Evolutionary conservation across 2,797 vertebrate species (phyloP).

Genomic region (Schizopygopsis malacanthus): DNA sequence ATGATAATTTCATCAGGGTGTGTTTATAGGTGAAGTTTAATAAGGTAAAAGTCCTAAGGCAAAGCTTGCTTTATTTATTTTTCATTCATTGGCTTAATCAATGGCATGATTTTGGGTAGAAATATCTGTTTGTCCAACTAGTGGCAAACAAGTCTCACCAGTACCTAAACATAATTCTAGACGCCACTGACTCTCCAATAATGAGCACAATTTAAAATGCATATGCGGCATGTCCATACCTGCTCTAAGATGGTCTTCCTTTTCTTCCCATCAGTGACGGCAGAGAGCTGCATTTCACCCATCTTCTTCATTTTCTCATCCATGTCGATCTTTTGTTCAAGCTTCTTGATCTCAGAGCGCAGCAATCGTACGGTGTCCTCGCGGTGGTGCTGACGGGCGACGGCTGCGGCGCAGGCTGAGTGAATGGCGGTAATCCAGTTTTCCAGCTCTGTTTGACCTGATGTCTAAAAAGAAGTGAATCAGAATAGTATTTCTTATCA

Average conservation of each 20-base stretch:
- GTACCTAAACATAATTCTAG: neutral
- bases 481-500: neutral
- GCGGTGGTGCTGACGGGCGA: conserved; percentile 92
- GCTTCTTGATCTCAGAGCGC: conserved; percentile 89
- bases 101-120: neutral
- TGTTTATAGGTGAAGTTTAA: neutral
- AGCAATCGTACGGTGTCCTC: conserved; percentile 93
- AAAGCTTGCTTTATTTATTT: neutral
- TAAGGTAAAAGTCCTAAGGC: neutral
- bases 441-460: conserved; percentile 95
- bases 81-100: neutral
- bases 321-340: conserved; percentile 99
- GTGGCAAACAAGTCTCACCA: neutral
- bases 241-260: conserved; percentile 97
- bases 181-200: neutral
- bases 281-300: conserved; percentile 97
- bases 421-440: conserved; percentile 99
- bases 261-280: conserved; percentile 92
- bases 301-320: conserved; percentile 99
- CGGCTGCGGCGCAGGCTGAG: conserved; percentile 90
- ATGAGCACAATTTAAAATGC: neutral
- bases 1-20: neutral
- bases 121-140: neutral
- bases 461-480: conserved; percentile 79
- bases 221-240: conserved; percentile 69